A percentile compares a stretch with the other conserved stretches of the same genome.
Evolutionary conservation across 2,113 vertebrate species (phyloP).

Genomic region (Diadophis punctatus): DNA sequence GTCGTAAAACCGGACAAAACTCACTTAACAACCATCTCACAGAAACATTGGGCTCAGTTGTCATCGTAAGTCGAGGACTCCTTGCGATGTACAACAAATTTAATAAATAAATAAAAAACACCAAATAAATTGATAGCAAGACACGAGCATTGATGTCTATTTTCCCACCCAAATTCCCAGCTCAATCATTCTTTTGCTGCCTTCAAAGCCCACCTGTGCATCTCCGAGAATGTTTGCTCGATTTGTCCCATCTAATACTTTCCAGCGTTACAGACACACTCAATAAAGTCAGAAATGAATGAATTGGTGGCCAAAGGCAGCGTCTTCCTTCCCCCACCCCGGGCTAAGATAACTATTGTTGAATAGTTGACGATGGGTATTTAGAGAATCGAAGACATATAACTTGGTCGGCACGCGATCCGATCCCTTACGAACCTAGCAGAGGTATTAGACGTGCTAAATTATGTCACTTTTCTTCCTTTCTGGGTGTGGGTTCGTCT

Average conservation of each 20-base stretch:
- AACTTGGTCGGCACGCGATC: background rate
- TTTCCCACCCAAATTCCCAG: background rate
- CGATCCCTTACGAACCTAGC: background rate
- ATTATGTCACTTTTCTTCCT: background rate
- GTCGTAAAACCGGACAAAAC: too few species aligned
- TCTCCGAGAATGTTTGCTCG: background rate
- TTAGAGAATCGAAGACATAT: background rate
- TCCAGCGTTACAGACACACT: background rate
- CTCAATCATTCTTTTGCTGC: fast-evolving
- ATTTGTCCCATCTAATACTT: background rate
- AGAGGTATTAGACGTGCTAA: background rate
- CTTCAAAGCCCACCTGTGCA: background rate
- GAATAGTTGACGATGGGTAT: background rate
- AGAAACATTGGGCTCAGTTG: too few species aligned
- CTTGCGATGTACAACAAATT: too few species aligned
- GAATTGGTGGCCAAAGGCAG: background rate
- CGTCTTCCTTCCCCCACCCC: background rate
- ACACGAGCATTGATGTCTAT: background rate
- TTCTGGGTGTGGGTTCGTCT: background rate
- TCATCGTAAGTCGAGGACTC: too few species aligned
- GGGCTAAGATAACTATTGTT: background rate
- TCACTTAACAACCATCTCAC: too few species aligned
- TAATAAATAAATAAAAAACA: too few species aligned
- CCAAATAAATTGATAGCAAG: background rate
- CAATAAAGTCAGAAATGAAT: background rate